Percentiles rank a stretch among this genome's conserved stretches.
Conservation (phyloP, 2,888 invertebrate genomes). For the Acanthacorydalis orientalis region DNA sequence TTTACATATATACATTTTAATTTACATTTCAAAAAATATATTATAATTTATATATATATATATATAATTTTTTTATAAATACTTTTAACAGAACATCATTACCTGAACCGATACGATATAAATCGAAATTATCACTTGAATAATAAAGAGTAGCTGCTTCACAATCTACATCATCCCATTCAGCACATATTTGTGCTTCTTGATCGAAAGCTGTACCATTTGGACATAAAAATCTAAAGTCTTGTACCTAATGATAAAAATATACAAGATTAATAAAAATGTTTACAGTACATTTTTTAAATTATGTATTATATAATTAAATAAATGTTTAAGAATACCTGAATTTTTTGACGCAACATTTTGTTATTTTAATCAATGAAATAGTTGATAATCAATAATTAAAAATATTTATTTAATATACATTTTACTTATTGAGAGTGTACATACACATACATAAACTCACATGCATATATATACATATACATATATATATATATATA, state of each 20-base stretch:
- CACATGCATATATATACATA: too few species aligned
- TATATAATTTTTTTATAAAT: too few species aligned
- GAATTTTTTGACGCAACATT: too few species aligned
- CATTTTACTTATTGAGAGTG: too few species aligned
- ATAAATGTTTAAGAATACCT: too few species aligned
- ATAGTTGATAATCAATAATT: too few species aligned
- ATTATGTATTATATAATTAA: not conserved
- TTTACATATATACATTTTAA: conserved; percentile 3
- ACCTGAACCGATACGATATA: conserved; percentile 66
- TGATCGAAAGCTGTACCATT: conserved; percentile 84
- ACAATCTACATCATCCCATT: conserved; percentile 82
- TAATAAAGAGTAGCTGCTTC: conserved; percentile 63
- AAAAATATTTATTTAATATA: too few species aligned
- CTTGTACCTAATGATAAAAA: conserved; percentile 38
- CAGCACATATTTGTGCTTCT: conserved; percentile 81
- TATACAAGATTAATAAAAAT: not conserved
- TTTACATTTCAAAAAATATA: not conserved
- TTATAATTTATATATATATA: not conserved
- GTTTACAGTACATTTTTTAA: not conserved
- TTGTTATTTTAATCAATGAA: too few species aligned
- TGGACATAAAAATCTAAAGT: conserved; percentile 76
- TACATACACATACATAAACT: not conserved
- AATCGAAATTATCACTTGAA: conserved; percentile 70
- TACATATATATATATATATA: too few species aligned
- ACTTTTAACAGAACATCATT: conserved; percentile 17